Percentiles rank a stretch among this genome's conserved stretches.
These are phyloP conservation scores for Pedionomus torquatus DNA, from an alignment of 2,113 vertebrate genomes.

Conservation along the genomic window DNA sequence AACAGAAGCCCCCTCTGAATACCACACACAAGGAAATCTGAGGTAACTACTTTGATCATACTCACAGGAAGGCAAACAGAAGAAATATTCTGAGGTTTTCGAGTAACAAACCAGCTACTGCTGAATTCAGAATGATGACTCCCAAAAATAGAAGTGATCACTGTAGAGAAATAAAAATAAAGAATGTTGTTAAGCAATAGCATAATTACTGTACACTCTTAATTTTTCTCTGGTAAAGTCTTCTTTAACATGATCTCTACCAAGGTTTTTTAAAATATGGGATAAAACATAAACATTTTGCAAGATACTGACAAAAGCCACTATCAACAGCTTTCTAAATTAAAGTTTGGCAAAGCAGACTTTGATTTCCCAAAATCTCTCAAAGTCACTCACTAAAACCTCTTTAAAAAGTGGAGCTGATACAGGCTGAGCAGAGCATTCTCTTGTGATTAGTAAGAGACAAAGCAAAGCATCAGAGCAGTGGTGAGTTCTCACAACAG, in stretches of 20 bases:
- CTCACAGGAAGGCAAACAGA: slow-evolving; percentile 56
- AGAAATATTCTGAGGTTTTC: slow-evolving; percentile 3
- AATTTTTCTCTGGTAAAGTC: neutral
- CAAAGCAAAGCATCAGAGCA: neutral
- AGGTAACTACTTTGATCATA: slow-evolving; percentile 25
- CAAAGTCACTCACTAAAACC: neutral
- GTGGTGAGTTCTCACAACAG: neutral
- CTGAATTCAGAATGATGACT: neutral
- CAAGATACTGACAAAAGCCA: neutral
- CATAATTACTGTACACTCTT: neutral
- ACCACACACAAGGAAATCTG: neutral
- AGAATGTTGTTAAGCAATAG: neutral
- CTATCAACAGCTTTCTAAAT: neutral
- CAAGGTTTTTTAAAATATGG: neutral
- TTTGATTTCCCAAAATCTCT: neutral
- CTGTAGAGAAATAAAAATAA: neutral
- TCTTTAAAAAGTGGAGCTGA: neutral
- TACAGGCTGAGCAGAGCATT: neutral
- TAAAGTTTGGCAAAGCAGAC: neutral
- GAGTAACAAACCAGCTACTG: neutral
- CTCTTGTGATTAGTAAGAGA: neutral
- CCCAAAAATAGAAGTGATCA: neutral
- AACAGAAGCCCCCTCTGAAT: neutral
- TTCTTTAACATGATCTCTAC: neutral
- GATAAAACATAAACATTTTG: neutral